A percentile compares a stretch with the other conserved stretches of the same genome.
Evolutionary conservation across 35 echinoderm and acorn worm genomes (phyloP).

Genomic region (Acanthaster planci): DNA sequence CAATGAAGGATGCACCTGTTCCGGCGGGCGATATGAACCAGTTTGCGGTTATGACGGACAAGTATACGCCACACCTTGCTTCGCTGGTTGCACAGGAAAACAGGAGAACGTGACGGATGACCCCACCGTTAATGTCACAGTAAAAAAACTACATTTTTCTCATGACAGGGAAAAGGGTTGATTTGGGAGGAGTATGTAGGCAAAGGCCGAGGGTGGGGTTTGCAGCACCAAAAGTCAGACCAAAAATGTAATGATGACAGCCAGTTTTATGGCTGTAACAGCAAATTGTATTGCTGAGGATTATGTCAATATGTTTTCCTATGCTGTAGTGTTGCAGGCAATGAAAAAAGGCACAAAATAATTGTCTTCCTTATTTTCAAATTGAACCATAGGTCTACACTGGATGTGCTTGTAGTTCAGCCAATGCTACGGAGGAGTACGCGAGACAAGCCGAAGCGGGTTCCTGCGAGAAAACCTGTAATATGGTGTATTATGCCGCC

Average conservation of each 20-base stretch:
- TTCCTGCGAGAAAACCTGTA: background rate
- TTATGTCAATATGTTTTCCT: too few species aligned
- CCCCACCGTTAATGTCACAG: background rate
- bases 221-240: too few species aligned
- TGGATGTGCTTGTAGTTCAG: background rate
- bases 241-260: too few species aligned
- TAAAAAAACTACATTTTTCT: too few species aligned
- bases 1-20: slow-evolving; percentile 43
- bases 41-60: slow-evolving; percentile 63
- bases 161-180: too few species aligned
- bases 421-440: background rate
- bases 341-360: too few species aligned
- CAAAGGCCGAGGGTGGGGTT: too few species aligned
- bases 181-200: too few species aligned
- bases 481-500: background rate
- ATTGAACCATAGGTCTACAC: background rate
- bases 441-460: background rate
- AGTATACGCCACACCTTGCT: slow-evolving; percentile 62
- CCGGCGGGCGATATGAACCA: slow-evolving; percentile 27
- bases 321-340: too few species aligned
- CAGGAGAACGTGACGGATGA: background rate
- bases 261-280: too few species aligned
- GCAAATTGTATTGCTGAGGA: too few species aligned
- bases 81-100: slow-evolving; percentile 33
- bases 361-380: too few species aligned